Evolutionary conservation across 1,140 invertebrate species (phyloP), one percentile per base, ranked within the genome.

Genomic region (Aphelinus certus): DNA sequence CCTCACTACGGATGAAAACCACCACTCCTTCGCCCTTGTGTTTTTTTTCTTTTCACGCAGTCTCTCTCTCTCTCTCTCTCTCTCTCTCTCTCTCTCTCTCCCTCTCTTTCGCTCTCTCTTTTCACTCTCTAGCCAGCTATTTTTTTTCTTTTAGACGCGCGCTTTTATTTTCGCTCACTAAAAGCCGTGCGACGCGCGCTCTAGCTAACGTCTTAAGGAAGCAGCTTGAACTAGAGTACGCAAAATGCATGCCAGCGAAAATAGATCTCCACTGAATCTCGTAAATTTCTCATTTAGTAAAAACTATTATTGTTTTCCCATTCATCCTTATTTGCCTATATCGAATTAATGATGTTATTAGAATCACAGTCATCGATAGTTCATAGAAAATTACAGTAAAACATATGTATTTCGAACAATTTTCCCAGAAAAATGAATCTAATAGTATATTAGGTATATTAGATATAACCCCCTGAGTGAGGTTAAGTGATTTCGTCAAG

Each of bases 111-210:
- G 9, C 62, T 58, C 53, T 57, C 10, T n/a, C 51, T 57, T 51
- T 48, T 46, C 62, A 26, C 26, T 26, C 26, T 26, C 26, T 26
- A 26, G 26, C 26, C 26, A 26, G 26, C 26, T 26, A 26, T 26
- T 26, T 26, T 26, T 26, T 26, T 26, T 26, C 26, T 26, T 26
- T 26, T 26, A 26, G 26, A 26, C 26, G 26, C 26, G 9, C 10
- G 56, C 64, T 55, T 67, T 73, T 73, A 58, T 73, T 74, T 71
- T 55, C 63, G 3, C 66, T 3, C 65, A 57, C 73, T 69, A 63
- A 74, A 63, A 74, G 73, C 73, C 46, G 58, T 48, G 42, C 10
- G 62, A 47, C 5, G 48, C 49, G 3, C n/a, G 45, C 47, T 45
- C 64, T 9, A 9, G 7, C n/a, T 2, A 53, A 73, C 58, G 55